Evolutionary conservation across 2,113 vertebrate genomes (phyloP), one percentile per base, ranked within the genome.

Genomic region (Callopanchax toddi): DNA sequence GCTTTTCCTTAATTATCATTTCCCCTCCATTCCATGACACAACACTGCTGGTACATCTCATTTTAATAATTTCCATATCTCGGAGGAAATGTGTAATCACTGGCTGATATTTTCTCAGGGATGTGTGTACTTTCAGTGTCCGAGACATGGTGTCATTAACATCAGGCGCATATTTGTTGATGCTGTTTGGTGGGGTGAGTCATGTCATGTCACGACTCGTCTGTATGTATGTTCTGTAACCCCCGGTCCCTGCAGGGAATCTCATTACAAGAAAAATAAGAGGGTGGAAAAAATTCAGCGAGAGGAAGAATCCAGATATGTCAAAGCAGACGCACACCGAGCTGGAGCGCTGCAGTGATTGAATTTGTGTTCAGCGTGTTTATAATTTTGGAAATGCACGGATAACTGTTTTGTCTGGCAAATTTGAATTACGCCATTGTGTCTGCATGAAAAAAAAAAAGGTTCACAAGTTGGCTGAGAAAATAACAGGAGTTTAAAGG

Each of bases 91-190:
- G 71, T 67, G 49, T 73, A 78, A 89, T 87, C 74, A 57, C 67
- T 54, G 23, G 42, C 62, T 67, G 57, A 69, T 84, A 74, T 69
- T 77, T 85, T 83, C 77, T 77, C 71, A 72, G 55, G 77, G 62
- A 79, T 71, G 67, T 66, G 68, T 76, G 17, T 56, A 74, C 73
- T 78, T 85, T 81, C 46, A 70, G 66, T 34, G 50, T 77, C 54
- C 11, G 50, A 78, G 73, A 83, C 73, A 69, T 80, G 34, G 83
- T 86, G 85, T 85, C 85, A 87, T 71, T 88, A 83, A 87, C 84
- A 87, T 83, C 69, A 78, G 71, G 84, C 77, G 34, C 80, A 83
- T 76, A 59, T 81, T 84, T 82, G 76, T 70, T 72, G 72, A 81
- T 52, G 32, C 49, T 43, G 69, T 75, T 79, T 63, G 51, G 59